phyloP scores from a whole-genome alignment of 1,140 invertebrate species.

The Drosophila teissieri region DNA sequence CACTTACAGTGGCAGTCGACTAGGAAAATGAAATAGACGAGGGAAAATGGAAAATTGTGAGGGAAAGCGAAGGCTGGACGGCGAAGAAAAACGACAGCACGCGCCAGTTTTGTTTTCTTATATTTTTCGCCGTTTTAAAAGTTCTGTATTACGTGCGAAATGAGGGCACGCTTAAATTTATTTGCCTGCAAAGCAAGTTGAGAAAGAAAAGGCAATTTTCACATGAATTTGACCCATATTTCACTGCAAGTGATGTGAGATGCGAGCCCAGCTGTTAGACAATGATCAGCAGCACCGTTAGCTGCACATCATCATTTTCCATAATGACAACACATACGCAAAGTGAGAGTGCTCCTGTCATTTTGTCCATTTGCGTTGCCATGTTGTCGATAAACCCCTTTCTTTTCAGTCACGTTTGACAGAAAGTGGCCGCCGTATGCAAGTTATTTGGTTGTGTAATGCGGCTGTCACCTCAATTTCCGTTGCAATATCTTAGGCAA shows the following conservation, averaged over 20 bases:
- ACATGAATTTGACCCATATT: conserved; percentile 71
- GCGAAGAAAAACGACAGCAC: conserved; percentile 64
- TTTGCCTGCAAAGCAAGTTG: conserved; percentile 34
- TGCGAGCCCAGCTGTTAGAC: conserved; percentile 5
- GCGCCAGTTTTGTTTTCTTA: conserved; percentile 55
- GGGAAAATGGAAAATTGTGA: conserved; percentile 23
- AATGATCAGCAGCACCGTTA: conserved; percentile 62
- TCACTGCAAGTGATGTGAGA: conserved; percentile 36
- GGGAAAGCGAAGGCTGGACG: conserved; percentile 27
- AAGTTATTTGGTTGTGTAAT: background rate
- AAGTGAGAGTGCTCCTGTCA: conserved; percentile 29
- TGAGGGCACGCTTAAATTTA: conserved; percentile 66
- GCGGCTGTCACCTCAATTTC: background rate
- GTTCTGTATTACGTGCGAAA: conserved; percentile 74
- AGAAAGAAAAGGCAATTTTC: conserved; percentile 40
- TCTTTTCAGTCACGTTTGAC: conserved; percentile 15
- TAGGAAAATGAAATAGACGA: conserved; percentile 21
- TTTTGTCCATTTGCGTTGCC: conserved; percentile 57
- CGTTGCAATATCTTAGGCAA: too few species aligned
- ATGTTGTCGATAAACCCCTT: conserved; percentile 24
- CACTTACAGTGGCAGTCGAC: conserved; percentile 43
- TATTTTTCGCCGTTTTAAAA: conserved; percentile 58
- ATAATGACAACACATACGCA: conserved; percentile 54
- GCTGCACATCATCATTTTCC: conserved; percentile 72
- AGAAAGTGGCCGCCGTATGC: background rate